Evolutionary conservation across 2,888 invertebrate species (phyloP).

Genomic region (Toxonevra muliebris): DNA sequence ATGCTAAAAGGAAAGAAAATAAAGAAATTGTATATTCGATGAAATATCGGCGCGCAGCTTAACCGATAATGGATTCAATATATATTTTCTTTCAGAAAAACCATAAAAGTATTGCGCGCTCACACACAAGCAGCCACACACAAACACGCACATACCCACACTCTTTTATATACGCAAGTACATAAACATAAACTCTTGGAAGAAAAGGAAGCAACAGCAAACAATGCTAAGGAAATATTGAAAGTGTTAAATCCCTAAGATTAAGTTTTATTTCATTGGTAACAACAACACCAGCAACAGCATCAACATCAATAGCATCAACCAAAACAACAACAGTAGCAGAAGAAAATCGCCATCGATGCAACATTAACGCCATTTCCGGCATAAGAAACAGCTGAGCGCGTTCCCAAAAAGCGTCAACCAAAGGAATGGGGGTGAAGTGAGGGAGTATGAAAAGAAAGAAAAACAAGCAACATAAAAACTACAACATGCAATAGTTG

Average conservation of each 20-base stretch:
- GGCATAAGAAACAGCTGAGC: slow-evolving; percentile 56
- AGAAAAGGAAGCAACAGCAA: slow-evolving; percentile 9
- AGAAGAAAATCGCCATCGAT: slow-evolving; percentile 41
- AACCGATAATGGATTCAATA: slow-evolving; percentile 59
- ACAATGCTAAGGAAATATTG: slow-evolving; percentile 54
- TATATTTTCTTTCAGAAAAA: slow-evolving; percentile 41
- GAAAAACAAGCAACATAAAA: not conserved
- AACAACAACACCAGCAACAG: slow-evolving; percentile 38
- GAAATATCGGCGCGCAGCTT: slow-evolving; percentile 42
- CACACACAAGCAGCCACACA: slow-evolving; percentile 13
- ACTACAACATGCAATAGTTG: not conserved
- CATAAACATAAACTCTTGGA: slow-evolving; percentile 9
- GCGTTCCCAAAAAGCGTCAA: slow-evolving; percentile 39
- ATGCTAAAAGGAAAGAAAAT: slow-evolving; percentile 13
- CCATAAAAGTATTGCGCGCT: slow-evolving; percentile 28
- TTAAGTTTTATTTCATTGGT: slow-evolving; percentile 61
- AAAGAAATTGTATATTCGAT: slow-evolving; percentile 19
- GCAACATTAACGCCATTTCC: slow-evolving; percentile 58
- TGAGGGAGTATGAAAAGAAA: not conserved
- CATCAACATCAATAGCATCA: slow-evolving; percentile 42
- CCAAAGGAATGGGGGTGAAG: slow-evolving; percentile 1
- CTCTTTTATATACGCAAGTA: slow-evolving; percentile 2
- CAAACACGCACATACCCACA: slow-evolving; percentile 7
- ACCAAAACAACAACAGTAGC: slow-evolving; percentile 26
- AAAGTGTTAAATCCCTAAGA: slow-evolving; percentile 61